phyloP scores from a whole-genome alignment of 2,113 vertebrate species.

The Anas platyrhynchos region DNA sequence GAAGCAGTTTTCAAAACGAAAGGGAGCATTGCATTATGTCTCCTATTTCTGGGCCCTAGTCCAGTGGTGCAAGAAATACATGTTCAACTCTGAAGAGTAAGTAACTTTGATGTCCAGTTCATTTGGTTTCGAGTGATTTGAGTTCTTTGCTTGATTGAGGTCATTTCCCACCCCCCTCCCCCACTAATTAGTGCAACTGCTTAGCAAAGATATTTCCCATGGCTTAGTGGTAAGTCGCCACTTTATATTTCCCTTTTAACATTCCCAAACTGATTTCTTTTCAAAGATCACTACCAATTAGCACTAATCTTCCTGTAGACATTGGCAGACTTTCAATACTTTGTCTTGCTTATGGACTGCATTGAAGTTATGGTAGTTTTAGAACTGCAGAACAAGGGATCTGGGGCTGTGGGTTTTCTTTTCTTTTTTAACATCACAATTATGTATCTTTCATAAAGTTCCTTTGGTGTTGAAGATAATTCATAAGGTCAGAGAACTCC shows the following conservation, averaged over 20 bases:
- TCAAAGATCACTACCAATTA: constrained; percentile 46
- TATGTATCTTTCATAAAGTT: constrained; percentile 27
- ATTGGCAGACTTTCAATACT: background rate
- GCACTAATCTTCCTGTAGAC: constrained; percentile 30
- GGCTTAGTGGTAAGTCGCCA: background rate
- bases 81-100: background rate
- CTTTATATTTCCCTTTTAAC: constrained; percentile 35
- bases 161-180: background rate
- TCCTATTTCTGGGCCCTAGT: background rate
- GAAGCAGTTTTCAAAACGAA: constrained; percentile 15
- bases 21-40: background rate
- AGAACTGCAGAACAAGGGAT: constrained; percentile 17
- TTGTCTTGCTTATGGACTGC: constrained; percentile 22
- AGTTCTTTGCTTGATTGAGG: constrained; percentile 27
- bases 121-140: background rate
- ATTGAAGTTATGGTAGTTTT: constrained; percentile 12
- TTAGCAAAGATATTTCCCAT: constrained; percentile 38
- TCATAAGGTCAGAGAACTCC: constrained; percentile 32
- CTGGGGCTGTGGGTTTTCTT: background rate
- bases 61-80: background rate
- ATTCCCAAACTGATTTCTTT: constrained; percentile 39
- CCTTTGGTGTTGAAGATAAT: constrained; percentile 8
- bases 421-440: background rate
- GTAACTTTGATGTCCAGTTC: constrained; percentile 21
- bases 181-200: constrained; percentile 21